A percentile compares a stretch with the other conserved stretches of the same genome.
Conservation (phyloP, 2,797 vertebrate genomes). For the Amazona ochrocephala region DNA sequence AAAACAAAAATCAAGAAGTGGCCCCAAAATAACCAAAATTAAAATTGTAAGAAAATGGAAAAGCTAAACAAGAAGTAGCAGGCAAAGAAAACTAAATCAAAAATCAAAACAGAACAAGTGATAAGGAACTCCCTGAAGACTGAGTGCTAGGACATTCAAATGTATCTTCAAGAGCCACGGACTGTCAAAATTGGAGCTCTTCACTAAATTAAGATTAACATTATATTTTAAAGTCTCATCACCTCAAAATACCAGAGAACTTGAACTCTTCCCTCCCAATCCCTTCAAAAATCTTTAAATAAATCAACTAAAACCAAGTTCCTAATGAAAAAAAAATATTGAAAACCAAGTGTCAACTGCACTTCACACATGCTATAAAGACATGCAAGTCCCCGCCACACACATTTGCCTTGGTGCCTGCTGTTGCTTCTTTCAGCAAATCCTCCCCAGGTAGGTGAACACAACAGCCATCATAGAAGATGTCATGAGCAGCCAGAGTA, state of each 20-base stretch:
- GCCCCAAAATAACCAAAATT: slow-evolving; percentile 91
- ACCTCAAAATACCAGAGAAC: slow-evolving; percentile 5
- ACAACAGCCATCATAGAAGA: slow-evolving; percentile 75
- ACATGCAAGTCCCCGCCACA: slow-evolving; percentile 82
- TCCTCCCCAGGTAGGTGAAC: slow-evolving; percentile 77
- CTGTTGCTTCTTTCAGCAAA: slow-evolving; percentile 74
- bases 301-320: slow-evolving; percentile 23
- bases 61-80: slow-evolving; percentile 82
- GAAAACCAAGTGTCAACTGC: slow-evolving; percentile 66
- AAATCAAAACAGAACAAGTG: slow-evolving; percentile 70
- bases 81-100: slow-evolving; percentile 80
- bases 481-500: slow-evolving; percentile 78
- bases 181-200: slow-evolving; percentile 49
- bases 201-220: slow-evolving; percentile 11
- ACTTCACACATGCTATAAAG: slow-evolving; percentile 83
- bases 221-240: background rate
- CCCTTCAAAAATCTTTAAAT: background rate
- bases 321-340: background rate
- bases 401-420: slow-evolving; percentile 80
- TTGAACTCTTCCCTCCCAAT: slow-evolving; percentile 47
- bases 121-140: slow-evolving; percentile 76
- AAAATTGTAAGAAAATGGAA: slow-evolving; percentile 91
- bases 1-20: slow-evolving; percentile 89
- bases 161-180: slow-evolving; percentile 38
- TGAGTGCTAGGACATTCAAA: slow-evolving; percentile 82